Evolutionary conservation across 2,888 invertebrate genomes (phyloP), one percentile per base, ranked within the genome.

Genomic region (Cephus spinipes): DNA sequence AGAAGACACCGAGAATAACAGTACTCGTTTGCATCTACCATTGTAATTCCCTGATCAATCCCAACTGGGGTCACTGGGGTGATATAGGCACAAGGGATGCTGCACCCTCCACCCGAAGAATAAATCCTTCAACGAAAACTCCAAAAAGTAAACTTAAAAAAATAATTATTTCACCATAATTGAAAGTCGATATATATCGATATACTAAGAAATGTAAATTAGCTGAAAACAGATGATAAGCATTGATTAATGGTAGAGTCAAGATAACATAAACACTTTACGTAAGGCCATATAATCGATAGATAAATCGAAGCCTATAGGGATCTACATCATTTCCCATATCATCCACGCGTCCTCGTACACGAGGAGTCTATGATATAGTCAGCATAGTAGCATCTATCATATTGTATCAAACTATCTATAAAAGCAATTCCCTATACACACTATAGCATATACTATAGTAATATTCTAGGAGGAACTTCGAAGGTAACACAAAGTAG

Each of bases 261-360:
- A 23, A 55, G 55, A n/a, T 40, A 82, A 83, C 89, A 89, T 89
- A 89, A 90, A 90, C 87, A 89, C 87, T 89, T 90, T 89, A 88
- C 87, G 86, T 88, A 89, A 90, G 86, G 86, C 23, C 23, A 87
- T 87, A 87, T 87, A 87, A 89, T 89, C 90, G 87, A 85, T 85
- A 87, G 87, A 89, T 90, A 89, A 90, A 90, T 90, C 89, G 86
- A 84, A 81, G 81, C 86, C 85, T 87, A 81, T 71, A 71, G 12
- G 71, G n/a, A 33, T 31, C 71, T 71, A 33, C 31, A 31, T 31
- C 71, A 12, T 33, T 71, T 15, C 32, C 31, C 32, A 77, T 79
- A 73, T 79, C 76, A 85, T 85, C 82, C 86, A 81, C 82, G 75
- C 55, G 73, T 69, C 73, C 68, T 75, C 73, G 68, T 55, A n/a